Evolutionary conservation across 2,888 invertebrate genomes (phyloP).

Genomic region (Cryptocephalus moraei): DNA sequence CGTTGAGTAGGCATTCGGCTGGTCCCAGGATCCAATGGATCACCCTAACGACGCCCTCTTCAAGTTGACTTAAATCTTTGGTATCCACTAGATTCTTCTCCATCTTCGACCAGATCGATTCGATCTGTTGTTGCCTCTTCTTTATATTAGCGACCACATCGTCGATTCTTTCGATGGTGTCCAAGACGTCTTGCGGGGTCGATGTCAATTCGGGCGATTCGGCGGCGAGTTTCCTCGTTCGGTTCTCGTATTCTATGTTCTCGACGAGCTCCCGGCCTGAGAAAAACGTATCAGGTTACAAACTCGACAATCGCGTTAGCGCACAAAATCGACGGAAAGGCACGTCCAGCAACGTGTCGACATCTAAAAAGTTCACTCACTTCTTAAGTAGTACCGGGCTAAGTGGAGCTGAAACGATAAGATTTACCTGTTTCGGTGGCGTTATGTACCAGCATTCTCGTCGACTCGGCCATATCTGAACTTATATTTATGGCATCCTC

Average conservation of each 20-base stretch:
- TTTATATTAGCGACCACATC: conserved; percentile 46
- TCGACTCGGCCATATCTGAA: conserved; percentile 43
- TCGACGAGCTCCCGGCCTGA: conserved; percentile 37
- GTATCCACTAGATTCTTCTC: conserved; percentile 49
- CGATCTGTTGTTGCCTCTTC: conserved; percentile 48
- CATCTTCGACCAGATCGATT: conserved; percentile 50
- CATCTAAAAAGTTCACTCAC: too few species aligned
- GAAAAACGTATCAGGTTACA: conserved; percentile 4
- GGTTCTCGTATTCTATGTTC: conserved; percentile 36
- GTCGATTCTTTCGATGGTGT: conserved; percentile 49
- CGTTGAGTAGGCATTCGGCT: conserved; percentile 62
- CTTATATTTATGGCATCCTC: conserved; percentile 46
- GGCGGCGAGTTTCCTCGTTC: conserved; percentile 34
- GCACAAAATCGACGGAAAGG: too few species aligned
- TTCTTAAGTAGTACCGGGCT: too few species aligned
- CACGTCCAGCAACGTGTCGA: too few species aligned
- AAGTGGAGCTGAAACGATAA: too few species aligned
- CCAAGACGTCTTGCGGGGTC: conserved; percentile 51
- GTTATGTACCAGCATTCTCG: conserved; percentile 40
- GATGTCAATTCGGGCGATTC: conserved; percentile 34
- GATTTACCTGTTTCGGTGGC: conserved; percentile 40
- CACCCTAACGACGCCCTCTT: conserved; percentile 57
- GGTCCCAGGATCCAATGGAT: conserved; percentile 70
- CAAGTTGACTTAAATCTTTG: conserved; percentile 49
- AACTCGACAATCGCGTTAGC: too few species aligned